phyloP scores from a whole-genome alignment of 2,113 vertebrate species.

The Perca fluviatilis region DNA sequence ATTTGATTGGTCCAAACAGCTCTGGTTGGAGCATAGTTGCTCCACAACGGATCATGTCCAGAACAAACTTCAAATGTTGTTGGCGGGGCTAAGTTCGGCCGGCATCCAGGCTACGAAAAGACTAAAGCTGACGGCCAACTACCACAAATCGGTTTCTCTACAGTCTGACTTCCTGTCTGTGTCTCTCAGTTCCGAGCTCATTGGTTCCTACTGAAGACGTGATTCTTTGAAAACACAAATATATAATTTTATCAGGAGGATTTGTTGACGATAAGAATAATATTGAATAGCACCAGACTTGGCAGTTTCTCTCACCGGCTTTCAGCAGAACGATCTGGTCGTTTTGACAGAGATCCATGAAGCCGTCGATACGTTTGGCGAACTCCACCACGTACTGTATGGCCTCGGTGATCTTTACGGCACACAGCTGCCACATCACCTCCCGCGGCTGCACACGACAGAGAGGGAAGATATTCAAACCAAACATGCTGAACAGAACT shows the following conservation, averaged over 20 bases:
- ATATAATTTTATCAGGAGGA: not conserved
- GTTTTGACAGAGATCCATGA: slow-evolving; percentile 97
- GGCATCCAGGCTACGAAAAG: too few relatives aligned
- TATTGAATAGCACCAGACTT: not conserved
- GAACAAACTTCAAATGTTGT: too few relatives aligned
- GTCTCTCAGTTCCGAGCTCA: not conserved
- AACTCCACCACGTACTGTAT: slow-evolving; percentile 98
- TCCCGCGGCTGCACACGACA: slow-evolving; percentile 87
- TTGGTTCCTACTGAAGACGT: not conserved
- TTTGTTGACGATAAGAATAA: not conserved
- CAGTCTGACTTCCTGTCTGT: not conserved
- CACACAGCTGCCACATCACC: slow-evolving; percentile 96
- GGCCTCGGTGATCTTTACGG: slow-evolving; percentile 95
- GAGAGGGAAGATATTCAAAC: too few relatives aligned
- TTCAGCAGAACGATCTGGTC: slow-evolving; percentile 97
- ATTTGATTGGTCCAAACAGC: too few relatives aligned
- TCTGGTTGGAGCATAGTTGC: too few relatives aligned
- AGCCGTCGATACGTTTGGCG: slow-evolving; percentile 96
- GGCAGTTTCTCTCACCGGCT: slow-evolving; percentile 86
- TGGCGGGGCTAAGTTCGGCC: too few relatives aligned
- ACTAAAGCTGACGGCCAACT: too few relatives aligned
- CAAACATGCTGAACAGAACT: too few relatives aligned
- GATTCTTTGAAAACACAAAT: too few relatives aligned
- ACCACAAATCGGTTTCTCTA: too few relatives aligned
- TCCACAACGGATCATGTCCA: too few relatives aligned